Conservation (phyloP, 2,113 vertebrate species). For the Mesitornis unicolor region DNA sequence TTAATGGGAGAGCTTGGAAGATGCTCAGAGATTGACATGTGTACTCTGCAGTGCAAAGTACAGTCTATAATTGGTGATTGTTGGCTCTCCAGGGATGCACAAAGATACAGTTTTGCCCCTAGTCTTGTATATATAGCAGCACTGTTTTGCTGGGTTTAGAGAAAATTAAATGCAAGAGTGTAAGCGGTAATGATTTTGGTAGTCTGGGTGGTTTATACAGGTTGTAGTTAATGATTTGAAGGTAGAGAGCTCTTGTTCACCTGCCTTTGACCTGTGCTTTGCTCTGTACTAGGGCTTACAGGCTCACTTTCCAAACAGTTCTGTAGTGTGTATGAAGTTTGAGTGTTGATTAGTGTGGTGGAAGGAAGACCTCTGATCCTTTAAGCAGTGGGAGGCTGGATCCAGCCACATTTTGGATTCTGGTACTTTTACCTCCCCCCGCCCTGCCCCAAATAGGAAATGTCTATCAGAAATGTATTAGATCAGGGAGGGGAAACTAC, state of each 20-base stretch:
- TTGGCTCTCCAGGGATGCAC: neutral
- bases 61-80: accelerated
- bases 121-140: neutral
- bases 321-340: neutral
- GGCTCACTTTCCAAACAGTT: neutral
- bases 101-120: neutral
- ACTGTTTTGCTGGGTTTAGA: neutral
- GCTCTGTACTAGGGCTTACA: neutral
- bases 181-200: neutral
- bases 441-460: neutral
- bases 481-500: neutral
- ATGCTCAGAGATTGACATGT: neutral
- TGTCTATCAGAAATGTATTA: neutral
- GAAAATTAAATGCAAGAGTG: neutral
- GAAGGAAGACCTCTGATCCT: neutral
- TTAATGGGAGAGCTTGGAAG: neutral
- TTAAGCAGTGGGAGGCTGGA: neutral
- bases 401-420: neutral
- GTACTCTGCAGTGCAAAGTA: neutral
- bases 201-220: neutral
- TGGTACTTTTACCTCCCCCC: accelerated
- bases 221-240: neutral
- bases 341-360: neutral
- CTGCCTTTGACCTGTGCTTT: accelerated
- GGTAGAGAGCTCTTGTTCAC: neutral